Percentiles rank a stretch among this genome's conserved stretches.
Conservation (phyloP, 2,113 vertebrate genomes). For the Trachemys scripta region DNA sequence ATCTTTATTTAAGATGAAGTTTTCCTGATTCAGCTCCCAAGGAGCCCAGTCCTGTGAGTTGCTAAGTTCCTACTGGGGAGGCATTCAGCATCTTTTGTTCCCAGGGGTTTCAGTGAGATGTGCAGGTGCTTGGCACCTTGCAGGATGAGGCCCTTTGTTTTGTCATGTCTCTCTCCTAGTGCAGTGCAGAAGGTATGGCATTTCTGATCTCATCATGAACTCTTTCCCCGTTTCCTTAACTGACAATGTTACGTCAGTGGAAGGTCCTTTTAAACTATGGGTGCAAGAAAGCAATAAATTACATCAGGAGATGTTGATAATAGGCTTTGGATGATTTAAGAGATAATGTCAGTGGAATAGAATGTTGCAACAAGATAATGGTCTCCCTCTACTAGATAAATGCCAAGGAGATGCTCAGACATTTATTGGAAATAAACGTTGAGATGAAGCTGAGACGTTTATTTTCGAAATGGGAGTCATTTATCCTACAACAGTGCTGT, state of each 20-base stretch:
- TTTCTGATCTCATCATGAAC: neutral
- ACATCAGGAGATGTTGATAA: neutral
- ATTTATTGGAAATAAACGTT: slow-evolving; percentile 26
- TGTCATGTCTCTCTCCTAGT: neutral
- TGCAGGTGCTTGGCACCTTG: neutral
- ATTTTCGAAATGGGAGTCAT: slow-evolving; percentile 44
- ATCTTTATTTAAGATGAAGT: fast-evolving
- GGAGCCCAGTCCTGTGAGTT: neutral
- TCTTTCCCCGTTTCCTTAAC: neutral
- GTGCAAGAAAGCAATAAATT: neutral
- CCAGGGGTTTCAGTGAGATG: neutral
- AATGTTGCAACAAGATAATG: neutral
- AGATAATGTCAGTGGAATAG: neutral
- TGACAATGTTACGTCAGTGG: neutral
- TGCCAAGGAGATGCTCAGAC: neutral
- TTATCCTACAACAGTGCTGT: slow-evolving; percentile 30
- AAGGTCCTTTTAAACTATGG: neutral
- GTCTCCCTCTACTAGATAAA: slow-evolving; percentile 13
- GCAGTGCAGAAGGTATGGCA: neutral
- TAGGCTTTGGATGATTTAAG: slow-evolving; percentile 36
- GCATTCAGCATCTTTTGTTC: too few relatives aligned
- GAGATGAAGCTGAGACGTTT: slow-evolving; percentile 24
- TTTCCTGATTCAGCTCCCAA: neutral
- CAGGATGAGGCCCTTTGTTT: neutral
- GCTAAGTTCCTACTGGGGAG: neutral